These are phyloP conservation scores for Apotomis capreana DNA, from an alignment of 2,888 invertebrate genomes.

Conservation along the genomic window DNA sequence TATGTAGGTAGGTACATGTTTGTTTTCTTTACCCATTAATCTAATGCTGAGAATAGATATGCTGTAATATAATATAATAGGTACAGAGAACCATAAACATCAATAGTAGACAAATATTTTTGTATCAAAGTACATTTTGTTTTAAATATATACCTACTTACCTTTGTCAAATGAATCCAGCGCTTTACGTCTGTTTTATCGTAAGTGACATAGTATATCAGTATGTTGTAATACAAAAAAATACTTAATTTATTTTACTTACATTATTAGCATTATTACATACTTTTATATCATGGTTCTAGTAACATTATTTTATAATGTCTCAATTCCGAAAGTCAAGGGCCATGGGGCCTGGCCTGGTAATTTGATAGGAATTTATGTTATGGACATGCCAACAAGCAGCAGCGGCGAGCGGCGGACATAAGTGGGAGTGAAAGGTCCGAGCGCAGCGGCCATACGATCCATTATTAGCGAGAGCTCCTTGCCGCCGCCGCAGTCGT, in stretches of 20 bases:
- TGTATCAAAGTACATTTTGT: slow-evolving; percentile 16
- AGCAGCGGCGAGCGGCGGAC: too few species aligned
- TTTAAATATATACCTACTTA: slow-evolving; percentile 11
- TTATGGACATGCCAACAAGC: too few species aligned
- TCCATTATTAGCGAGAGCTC: too few species aligned
- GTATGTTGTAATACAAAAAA: neutral
- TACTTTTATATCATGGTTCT: neutral
- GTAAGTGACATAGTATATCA: slow-evolving; percentile 9
- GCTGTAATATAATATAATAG: slow-evolving; percentile 17
- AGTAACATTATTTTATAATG: neutral
- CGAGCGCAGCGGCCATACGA: too few species aligned
- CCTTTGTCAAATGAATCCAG: slow-evolving; percentile 28
- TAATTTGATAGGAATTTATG: too few species aligned
- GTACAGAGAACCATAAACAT: slow-evolving; percentile 21
- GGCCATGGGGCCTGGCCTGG: too few species aligned
- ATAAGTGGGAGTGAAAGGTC: too few species aligned
- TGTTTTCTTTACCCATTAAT: slow-evolving; percentile 5
- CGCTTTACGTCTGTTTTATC: slow-evolving; percentile 30
- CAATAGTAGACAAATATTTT: slow-evolving; percentile 29
- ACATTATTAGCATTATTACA: too few species aligned
- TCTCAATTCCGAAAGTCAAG: too few species aligned
- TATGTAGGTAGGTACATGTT: slow-evolving; percentile 6
- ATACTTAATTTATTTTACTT: too few species aligned
- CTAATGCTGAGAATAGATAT: neutral
- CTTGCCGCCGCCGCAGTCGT: too few species aligned